Evolutionary conservation across 2,113 vertebrate species (phyloP).

Genomic region (Trematocara zebra): DNA sequence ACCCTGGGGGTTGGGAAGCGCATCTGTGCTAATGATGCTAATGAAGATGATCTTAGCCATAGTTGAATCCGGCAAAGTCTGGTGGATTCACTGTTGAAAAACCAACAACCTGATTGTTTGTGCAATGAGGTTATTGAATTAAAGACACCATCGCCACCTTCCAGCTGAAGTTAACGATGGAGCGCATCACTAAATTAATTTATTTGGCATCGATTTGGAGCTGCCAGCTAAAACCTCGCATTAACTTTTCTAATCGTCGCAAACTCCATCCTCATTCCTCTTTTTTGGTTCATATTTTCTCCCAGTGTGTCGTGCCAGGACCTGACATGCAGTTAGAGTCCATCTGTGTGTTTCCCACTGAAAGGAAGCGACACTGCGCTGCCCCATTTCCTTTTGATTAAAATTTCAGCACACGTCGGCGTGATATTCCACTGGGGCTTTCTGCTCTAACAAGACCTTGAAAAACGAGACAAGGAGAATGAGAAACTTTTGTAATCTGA

Average conservation of each 20-base stretch:
- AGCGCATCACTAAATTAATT: not conserved
- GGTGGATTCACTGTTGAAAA: not conserved
- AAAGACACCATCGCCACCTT: not conserved
- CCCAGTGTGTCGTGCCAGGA: not conserved
- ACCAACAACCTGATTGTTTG: not conserved
- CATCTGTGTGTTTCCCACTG: not conserved
- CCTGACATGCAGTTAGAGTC: not conserved
- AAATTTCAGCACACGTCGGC: not conserved
- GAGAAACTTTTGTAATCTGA: not conserved
- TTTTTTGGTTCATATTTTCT: not conserved
- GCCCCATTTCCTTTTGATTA: conserved; percentile 23
- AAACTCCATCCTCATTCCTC: not conserved
- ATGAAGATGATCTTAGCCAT: not conserved
- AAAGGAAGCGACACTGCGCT: not conserved
- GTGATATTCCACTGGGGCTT: not conserved
- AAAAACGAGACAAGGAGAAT: not conserved
- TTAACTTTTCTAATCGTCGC: not conserved
- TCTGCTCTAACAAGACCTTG: conserved; percentile 10
- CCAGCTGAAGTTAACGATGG: not conserved
- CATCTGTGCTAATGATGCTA: not conserved
- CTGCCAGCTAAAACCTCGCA: not conserved
- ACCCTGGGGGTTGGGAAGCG: too few relatives aligned
- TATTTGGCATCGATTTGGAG: not conserved
- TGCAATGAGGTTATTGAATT: not conserved
- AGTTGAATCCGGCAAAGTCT: accelerated